A percentile compares a stretch with the other conserved stretches of the same genome.
These are phyloP conservation scores for Crenuchus spilurus DNA, from an alignment of 2,797 vertebrate genomes.

Conservation along the genomic window DNA sequence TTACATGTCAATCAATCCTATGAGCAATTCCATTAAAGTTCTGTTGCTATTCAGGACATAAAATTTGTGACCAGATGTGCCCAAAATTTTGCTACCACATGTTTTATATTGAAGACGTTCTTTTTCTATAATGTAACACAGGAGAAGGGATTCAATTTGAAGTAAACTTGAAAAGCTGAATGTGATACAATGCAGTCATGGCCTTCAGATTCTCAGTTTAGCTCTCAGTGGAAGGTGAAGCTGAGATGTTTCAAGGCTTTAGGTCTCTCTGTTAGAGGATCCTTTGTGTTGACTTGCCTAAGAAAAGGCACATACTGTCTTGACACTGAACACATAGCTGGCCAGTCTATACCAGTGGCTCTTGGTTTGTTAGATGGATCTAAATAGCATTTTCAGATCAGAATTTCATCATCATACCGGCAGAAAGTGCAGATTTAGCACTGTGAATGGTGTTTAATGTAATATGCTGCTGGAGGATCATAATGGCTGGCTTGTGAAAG, in stretches of 20 bases:
- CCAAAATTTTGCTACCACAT: too few species aligned
- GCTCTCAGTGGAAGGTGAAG: neutral
- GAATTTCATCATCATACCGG: neutral
- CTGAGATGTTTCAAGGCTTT: neutral
- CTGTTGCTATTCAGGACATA: too few species aligned
- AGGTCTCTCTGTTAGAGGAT: neutral
- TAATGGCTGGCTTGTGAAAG: neutral
- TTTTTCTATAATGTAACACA: too few species aligned
- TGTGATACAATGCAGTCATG: neutral
- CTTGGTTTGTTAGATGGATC: neutral
- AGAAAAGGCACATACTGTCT: neutral
- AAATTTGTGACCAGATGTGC: too few species aligned
- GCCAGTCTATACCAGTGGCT: neutral
- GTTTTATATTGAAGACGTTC: too few species aligned
- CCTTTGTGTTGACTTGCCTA: neutral
- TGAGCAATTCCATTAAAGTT: too few species aligned
- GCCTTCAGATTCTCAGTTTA: neutral
- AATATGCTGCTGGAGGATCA: neutral
- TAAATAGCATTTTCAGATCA: neutral
- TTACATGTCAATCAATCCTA: too few species aligned
- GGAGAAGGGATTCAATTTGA: too few species aligned
- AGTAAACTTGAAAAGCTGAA: neutral
- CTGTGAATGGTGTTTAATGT: neutral
- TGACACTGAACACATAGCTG: neutral
- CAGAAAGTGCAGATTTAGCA: neutral